Conservation (phyloP, 2,113 vertebrate species). For the Stigmatopora argus region DNA sequence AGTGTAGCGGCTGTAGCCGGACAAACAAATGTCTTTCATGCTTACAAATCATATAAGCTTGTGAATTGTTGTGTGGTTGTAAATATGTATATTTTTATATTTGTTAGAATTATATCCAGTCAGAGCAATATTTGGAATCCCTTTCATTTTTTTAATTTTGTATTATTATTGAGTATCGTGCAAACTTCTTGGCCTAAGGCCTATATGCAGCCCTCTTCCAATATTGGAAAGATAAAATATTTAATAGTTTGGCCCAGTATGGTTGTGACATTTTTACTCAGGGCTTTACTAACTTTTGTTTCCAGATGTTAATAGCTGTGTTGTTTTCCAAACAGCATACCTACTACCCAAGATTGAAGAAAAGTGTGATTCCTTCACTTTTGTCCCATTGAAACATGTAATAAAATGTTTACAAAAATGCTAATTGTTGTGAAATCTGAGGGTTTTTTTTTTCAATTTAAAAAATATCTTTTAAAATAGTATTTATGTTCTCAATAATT, state of each 20-base stretch:
- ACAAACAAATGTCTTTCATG: background rate
- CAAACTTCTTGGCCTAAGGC: background rate
- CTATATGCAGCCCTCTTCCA: no score
- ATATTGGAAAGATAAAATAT: background rate
- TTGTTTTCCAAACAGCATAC: background rate
- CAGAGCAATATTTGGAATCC: background rate
- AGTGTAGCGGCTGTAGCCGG: no score
- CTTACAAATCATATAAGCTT: background rate
- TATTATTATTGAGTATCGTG: background rate
- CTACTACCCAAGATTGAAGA: background rate
- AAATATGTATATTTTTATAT: conserved; percentile 24
- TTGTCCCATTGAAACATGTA: background rate
- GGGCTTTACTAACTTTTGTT: background rate
- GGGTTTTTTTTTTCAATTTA: background rate
- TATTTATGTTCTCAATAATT: no score
- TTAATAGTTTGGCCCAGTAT: background rate
- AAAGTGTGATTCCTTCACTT: background rate
- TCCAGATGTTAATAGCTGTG: background rate
- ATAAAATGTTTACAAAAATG: background rate
- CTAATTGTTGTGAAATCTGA: background rate
- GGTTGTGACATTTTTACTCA: background rate
- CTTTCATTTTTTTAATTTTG: background rate
- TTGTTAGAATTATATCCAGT: conserved; percentile 16
- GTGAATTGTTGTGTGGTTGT: conserved; percentile 35
- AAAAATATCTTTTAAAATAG: no score